These are phyloP conservation scores for Alexandromys fortis DNA, from an alignment of 2,113 vertebrate species.

Conservation along the genomic window DNA sequence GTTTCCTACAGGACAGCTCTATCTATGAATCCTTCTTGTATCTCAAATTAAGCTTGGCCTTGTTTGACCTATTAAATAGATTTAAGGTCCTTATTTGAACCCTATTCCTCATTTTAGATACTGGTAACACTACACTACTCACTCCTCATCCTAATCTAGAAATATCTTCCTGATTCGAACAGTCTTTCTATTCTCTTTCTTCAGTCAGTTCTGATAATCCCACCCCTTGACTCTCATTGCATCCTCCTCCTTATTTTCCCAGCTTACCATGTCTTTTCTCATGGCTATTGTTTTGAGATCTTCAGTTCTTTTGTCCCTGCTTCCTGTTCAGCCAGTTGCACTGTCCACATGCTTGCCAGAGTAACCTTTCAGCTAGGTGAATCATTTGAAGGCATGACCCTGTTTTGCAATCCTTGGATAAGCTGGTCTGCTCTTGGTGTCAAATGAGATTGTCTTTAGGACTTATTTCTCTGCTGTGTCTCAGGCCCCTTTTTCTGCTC, in stretches of 20 bases:
- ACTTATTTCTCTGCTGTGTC: not conserved
- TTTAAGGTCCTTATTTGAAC: not conserved
- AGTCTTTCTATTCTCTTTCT: not conserved
- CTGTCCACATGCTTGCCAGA: not conserved
- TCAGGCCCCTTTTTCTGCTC: not conserved
- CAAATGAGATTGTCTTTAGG: not conserved
- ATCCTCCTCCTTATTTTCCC: not conserved
- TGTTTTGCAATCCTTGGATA: not conserved
- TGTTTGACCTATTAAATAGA: not conserved
- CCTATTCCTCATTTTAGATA: not conserved
- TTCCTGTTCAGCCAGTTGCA: not conserved
- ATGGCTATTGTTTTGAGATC: not conserved
- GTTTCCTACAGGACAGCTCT: not conserved
- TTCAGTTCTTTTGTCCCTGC: not conserved
- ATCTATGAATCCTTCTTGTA: not conserved
- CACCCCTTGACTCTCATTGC: not conserved
- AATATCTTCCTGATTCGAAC: not conserved
- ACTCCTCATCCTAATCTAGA: not conserved
- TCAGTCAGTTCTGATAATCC: not conserved
- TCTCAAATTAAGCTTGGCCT: not conserved
- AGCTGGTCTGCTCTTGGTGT: not conserved
- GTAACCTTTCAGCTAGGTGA: not conserved
- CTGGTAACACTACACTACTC: not conserved
- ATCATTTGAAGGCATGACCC: not conserved
- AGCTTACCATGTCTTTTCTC: not conserved